A percentile compares a stretch with the other conserved stretches of the same genome.
Evolutionary conservation across 2,888 invertebrate genomes (phyloP).

Genomic region (Apomyelois bistriatella): DNA sequence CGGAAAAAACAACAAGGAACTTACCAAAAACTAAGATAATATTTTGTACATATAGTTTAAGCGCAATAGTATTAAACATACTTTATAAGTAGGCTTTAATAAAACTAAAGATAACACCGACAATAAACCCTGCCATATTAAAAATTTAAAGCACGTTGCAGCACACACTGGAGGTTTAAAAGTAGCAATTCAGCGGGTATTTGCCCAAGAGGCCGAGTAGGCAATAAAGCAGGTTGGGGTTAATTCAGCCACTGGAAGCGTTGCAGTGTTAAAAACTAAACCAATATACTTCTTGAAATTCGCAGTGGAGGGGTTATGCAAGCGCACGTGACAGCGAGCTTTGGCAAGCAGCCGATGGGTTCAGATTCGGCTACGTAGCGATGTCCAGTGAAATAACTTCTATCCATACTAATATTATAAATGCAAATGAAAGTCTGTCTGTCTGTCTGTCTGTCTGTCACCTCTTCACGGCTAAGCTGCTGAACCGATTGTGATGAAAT

Average conservation of each 20-base stretch:
- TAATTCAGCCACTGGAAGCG: constrained; percentile 57
- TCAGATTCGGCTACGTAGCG: not conserved
- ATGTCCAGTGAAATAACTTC: not conserved
- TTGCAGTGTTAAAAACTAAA: constrained; percentile 64
- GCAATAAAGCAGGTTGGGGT: constrained; percentile 51
- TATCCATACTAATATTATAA: no score
- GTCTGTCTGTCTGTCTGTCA: no score
- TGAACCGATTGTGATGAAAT: no score
- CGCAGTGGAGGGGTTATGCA: constrained; percentile 49
- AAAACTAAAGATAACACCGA: not conserved
- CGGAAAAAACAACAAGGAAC: no score
- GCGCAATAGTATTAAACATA: not conserved
- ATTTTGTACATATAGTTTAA: no score
- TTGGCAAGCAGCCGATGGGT: constrained; percentile 51
- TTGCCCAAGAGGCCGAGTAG: constrained; percentile 18
- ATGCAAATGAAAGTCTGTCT: no score
- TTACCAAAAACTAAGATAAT: no score
- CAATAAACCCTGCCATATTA: not conserved
- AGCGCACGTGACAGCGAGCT: constrained; percentile 53
- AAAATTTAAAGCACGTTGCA: not conserved
- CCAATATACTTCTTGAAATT: constrained; percentile 71
- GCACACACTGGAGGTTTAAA: constrained; percentile 1
- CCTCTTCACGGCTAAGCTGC: no score
- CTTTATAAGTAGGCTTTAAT: not conserved
- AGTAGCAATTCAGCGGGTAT: constrained; percentile 2